Percentiles rank a stretch among this genome's conserved stretches.
Conservation (phyloP, 2,797 vertebrate species). For the Enteromius viviparus region DNA sequence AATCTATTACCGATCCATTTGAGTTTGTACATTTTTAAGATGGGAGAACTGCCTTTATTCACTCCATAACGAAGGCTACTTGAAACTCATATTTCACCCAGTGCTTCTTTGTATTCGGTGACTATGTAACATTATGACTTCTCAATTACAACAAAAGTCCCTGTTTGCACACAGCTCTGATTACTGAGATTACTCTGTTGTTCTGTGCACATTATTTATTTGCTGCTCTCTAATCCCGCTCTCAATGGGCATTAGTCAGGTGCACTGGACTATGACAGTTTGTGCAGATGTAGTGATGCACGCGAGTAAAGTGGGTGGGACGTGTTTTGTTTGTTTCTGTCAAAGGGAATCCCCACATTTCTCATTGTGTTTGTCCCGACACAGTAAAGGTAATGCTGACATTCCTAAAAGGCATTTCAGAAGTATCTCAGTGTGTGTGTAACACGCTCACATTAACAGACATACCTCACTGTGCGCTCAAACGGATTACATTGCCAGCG, state of each 20-base stretch:
- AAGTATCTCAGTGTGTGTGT: conserved; percentile 16
- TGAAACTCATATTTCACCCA: conserved; percentile 6
- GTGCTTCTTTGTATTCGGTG: conserved; percentile 27
- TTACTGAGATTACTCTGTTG: conserved; percentile 47
- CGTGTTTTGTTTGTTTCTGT: conserved; percentile 71
- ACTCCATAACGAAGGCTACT: background rate
- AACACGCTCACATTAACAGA: conserved; percentile 16
- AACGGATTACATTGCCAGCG: conserved; percentile 36
- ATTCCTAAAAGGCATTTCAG: conserved; percentile 19
- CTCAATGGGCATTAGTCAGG: conserved; percentile 71
- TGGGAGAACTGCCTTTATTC: background rate
- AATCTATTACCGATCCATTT: background rate
- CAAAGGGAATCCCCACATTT: conserved; percentile 77
- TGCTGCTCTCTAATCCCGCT: conserved; percentile 72
- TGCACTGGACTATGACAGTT: conserved; percentile 66
- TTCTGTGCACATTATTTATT: conserved; percentile 66
- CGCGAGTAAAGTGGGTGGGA: conserved; percentile 62
- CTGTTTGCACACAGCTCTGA: conserved; percentile 40
- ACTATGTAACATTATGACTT: conserved; percentile 24
- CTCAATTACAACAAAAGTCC: conserved; percentile 22
- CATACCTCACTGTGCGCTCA: conserved; percentile 29
- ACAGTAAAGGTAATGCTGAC: conserved; percentile 49
- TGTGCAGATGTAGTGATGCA: conserved; percentile 65
- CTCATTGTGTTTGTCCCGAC: conserved; percentile 53
- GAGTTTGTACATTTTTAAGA: background rate